Base-by-base conservation (phyloP, 2,888 invertebrate genomes). In the Epistrophe eligans region DNA sequence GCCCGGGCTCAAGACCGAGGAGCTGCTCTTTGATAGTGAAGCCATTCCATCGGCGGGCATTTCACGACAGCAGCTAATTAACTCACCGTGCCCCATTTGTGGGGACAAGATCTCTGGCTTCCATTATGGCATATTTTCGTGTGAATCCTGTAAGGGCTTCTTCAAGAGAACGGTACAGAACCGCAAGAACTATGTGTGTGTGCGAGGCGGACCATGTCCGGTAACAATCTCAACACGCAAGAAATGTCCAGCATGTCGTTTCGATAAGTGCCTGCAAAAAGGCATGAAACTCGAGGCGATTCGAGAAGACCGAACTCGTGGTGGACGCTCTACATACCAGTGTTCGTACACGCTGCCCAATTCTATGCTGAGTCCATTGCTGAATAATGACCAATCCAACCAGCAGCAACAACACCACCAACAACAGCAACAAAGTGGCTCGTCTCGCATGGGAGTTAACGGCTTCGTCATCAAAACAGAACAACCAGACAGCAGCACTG, bases 81-180 rank as follows among this genome's bases (percentile, higher is more conserved):
- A 97, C 92, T 98, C 98, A 89, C 98, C 98, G 0, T 98, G 98
- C 91, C 98, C 98, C 15, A 98, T 98, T 77, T 98, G 98, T 92
- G 98, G 98, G 4, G 98, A 98, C 93, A 97, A 98, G 92, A 98
- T 98, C 91, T 98, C 98, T 89, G 98, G 99, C 38, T 99, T 99
- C 93, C 99, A 99, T 93, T 99, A 99, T 93, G 99, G 99, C 13
- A 99, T 99, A 90, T 99, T 98, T 94, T 98, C 98, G 13, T 99
- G 99, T 93, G 99, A 99, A 92, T 98, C 98, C 24, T 99, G 99
- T 93, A 99, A 99, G 93, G 99, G 99, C 3, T 99, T 99, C 94
- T 99, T 99, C 94, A 99, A 99, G 93, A 95, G 99, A 84, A 99
- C 99, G 24, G 99, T 99, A n/a, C 99, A 99, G 94, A 99, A 99